Evolutionary conservation across 2,113 vertebrate species (phyloP).

Genomic region (Sylvilagus bachmani): DNA sequence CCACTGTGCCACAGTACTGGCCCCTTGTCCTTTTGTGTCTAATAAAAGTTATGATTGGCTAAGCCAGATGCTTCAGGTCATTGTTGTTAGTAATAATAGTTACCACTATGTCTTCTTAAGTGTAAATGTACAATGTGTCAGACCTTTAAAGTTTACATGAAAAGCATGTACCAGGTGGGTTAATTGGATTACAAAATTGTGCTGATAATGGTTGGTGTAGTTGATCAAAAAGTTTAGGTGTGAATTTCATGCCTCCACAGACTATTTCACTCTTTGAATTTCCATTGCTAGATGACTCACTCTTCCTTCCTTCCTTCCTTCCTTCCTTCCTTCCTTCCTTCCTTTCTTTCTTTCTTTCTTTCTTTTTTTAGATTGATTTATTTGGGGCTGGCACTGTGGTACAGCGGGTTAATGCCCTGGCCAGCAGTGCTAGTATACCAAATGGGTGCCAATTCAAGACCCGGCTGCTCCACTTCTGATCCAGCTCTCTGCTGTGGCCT

Average conservation of each 20-base stretch:
- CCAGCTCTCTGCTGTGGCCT: no score
- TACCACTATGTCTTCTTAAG: slow-evolving; percentile 1
- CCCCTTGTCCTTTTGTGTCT: not conserved
- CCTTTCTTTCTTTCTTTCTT: no score
- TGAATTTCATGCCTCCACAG: not conserved
- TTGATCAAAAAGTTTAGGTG: not conserved
- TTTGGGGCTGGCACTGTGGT: no score
- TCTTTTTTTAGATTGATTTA: no score
- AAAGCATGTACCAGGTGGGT: not conserved
- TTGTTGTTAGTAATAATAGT: not conserved
- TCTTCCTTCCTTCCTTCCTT: no score
- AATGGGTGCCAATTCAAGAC: no score
- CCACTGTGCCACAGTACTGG: no score
- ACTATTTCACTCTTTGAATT: not conserved
- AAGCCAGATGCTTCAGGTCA: not conserved
- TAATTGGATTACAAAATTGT: not conserved
- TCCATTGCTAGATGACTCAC: not conserved
- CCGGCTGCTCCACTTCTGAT: no score
- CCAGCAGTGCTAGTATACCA: no score
- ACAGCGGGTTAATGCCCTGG: no score
- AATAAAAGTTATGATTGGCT: not conserved
- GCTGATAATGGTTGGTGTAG: not conserved
- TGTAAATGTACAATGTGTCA: not conserved
- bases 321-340: no score
- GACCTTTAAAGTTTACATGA: not conserved